Percentiles rank a stretch among this genome's conserved stretches.
These are phyloP conservation scores for Tragelaphus oryx DNA, from an alignment of 2,797 vertebrate genomes.

Conservation along the genomic window DNA sequence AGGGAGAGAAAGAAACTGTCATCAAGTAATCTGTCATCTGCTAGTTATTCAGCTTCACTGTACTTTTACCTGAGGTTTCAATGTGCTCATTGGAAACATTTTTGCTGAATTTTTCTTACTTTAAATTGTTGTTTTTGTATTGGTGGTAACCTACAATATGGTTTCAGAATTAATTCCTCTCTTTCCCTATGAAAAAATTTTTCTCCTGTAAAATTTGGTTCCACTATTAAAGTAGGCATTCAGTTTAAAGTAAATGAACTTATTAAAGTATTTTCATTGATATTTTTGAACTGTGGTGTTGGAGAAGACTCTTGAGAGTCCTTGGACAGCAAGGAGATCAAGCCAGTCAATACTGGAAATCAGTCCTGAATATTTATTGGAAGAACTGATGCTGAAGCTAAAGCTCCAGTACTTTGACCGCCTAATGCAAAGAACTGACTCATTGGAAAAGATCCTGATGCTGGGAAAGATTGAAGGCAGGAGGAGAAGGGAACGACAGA, in stretches of 20 bases:
- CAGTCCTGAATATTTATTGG: background rate
- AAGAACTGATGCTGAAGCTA: background rate
- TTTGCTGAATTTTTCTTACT: background rate
- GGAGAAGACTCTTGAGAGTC: background rate
- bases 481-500: background rate
- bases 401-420: background rate
- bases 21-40: background rate
- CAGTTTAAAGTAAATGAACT: background rate
- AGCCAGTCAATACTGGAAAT: background rate
- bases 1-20: background rate
- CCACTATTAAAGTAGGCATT: background rate
- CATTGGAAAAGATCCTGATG: background rate
- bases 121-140: slow-evolving; percentile 23
- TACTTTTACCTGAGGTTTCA: slow-evolving; percentile 24
- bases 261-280: background rate
- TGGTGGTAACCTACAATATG: background rate
- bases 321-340: background rate
- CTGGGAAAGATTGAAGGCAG: background rate
- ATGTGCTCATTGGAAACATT: background rate
- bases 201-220: background rate
- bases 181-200: background rate
- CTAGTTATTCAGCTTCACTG: background rate
- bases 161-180: background rate
- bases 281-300: background rate
- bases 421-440: background rate